These are phyloP conservation scores for Scaptomyza pallida DNA, from an alignment of 1,140 invertebrate species.

Conservation along the genomic window DNA sequence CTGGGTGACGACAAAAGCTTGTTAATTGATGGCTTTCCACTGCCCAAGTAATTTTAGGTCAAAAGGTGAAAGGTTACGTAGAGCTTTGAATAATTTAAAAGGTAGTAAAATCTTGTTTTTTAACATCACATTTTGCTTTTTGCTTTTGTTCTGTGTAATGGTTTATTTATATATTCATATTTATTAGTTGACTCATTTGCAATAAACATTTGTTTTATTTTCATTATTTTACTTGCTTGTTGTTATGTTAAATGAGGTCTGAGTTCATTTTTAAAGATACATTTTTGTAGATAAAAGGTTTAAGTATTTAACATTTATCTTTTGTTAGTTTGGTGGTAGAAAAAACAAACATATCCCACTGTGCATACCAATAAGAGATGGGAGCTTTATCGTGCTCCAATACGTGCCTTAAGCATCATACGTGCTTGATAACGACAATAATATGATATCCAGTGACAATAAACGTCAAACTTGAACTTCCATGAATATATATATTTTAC, in stretches of 20 bases:
- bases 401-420: slow-evolving; percentile 30
- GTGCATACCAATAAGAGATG: slow-evolving; percentile 17
- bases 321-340: background rate
- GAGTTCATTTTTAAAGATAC: background rate
- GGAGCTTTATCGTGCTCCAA: background rate
- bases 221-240: slow-evolving; percentile 13
- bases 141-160: too few relatives aligned
- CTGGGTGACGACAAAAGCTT: slow-evolving; percentile 85
- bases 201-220: slow-evolving; percentile 33
- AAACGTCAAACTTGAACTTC: slow-evolving; percentile 1
- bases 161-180: slow-evolving; percentile 20
- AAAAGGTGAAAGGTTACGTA: too few relatives aligned
- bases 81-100: background rate
- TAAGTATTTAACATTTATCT: background rate
- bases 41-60: slow-evolving; percentile 25
- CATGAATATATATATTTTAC: too few relatives aligned
- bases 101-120: background rate
- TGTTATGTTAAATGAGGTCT: slow-evolving; percentile 19
- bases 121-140: slow-evolving; percentile 3
- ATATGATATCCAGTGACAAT: slow-evolving; percentile 30
- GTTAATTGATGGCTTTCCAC: slow-evolving; percentile 85
- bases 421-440: slow-evolving; percentile 10
- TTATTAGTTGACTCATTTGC: slow-evolving; percentile 23
- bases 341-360: slow-evolving; percentile 6
- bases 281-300: background rate